These are phyloP conservation scores for Burhinus bistriatus DNA, from an alignment of 2,113 vertebrate species.

Conservation along the genomic window DNA sequence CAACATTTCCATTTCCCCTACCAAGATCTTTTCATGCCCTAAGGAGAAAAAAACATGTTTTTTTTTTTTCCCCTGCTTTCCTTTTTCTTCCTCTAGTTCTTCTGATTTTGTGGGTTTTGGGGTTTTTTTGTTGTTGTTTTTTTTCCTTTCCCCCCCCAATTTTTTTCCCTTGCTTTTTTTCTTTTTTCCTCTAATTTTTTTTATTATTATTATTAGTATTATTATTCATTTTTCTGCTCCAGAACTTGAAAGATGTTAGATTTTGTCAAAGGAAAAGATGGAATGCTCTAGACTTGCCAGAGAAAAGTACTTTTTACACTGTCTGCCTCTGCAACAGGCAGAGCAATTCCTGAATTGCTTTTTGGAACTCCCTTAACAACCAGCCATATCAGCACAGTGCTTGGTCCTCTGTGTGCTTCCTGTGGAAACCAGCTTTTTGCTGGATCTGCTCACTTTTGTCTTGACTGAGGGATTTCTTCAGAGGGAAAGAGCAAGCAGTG, in stretches of 20 bases:
- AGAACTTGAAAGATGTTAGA: background rate
- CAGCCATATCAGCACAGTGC: background rate
- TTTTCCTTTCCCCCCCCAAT: background rate
- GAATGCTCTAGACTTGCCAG: background rate
- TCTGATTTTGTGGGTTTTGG: background rate
- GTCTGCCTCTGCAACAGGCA: background rate
- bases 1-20: background rate
- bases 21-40: background rate
- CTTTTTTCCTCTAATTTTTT: background rate
- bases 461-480: background rate
- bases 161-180: background rate
- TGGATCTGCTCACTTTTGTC: background rate
- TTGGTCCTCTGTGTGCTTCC: background rate
- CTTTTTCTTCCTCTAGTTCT: fast-evolving
- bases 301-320: background rate
- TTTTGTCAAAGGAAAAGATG: background rate
- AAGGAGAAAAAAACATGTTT: background rate
- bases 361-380: background rate
- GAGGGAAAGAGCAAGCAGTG: background rate
- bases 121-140: background rate
- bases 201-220: background rate
- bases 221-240: background rate
- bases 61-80: background rate
- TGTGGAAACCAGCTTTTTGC: background rate
- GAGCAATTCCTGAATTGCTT: background rate